phyloP scores from a whole-genome alignment of 1,140 invertebrate species.

The Brachystomella parvula region DNA sequence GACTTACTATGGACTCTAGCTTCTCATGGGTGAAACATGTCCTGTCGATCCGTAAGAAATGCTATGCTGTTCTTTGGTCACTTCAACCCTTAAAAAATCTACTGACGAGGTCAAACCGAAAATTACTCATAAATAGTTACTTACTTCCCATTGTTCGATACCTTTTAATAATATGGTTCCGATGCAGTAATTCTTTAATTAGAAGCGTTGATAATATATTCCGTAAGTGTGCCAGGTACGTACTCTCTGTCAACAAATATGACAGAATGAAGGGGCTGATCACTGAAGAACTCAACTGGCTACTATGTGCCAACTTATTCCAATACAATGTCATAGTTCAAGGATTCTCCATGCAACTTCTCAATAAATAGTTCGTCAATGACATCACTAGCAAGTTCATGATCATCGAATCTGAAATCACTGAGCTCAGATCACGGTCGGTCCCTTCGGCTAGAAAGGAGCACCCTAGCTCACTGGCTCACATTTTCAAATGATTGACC shows the following conservation, averaged over 20 bases:
- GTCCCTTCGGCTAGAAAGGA: too few relatives aligned
- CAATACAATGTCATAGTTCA: too few relatives aligned
- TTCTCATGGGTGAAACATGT: not conserved
- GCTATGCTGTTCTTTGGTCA: not conserved
- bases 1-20: not conserved
- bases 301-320: not conserved
- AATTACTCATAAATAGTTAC: not conserved
- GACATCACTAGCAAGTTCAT: too few relatives aligned
- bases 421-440: too few relatives aligned
- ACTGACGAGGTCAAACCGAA: not conserved
- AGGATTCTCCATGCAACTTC: too few relatives aligned
- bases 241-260: not conserved
- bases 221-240: not conserved
- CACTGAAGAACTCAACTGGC: not conserved
- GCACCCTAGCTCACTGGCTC: too few relatives aligned
- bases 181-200: not conserved
- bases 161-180: not conserved
- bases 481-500: too few relatives aligned
- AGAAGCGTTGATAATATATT: not conserved
- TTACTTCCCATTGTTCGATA: not conserved
- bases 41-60: not conserved
- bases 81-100: not conserved
- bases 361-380: too few relatives aligned
- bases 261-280: not conserved
- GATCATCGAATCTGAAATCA: too few relatives aligned